These are phyloP conservation scores for Nomada ferruginata DNA, from an alignment of 2,888 invertebrate genomes.

Conservation along the genomic window DNA sequence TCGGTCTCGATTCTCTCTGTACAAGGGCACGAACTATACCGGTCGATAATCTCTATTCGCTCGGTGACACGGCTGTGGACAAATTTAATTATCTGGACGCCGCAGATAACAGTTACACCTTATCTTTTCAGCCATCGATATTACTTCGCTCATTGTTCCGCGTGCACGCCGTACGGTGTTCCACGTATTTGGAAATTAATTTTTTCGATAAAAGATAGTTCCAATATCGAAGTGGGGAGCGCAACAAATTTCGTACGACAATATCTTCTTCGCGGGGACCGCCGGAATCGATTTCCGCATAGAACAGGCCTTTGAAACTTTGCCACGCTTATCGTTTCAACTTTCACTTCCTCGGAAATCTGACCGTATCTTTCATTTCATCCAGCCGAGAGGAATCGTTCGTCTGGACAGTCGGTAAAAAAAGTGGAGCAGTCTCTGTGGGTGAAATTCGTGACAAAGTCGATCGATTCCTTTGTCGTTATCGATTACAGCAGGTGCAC, in stretches of 20 bases:
- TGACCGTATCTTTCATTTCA: not conserved
- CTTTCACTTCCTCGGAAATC: too few species aligned
- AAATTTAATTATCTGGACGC: conserved; percentile 53
- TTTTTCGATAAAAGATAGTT: not conserved
- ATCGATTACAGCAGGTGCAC: conserved; percentile 62
- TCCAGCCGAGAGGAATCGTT: not conserved
- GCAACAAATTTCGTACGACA: too few species aligned
- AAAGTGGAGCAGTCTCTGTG: conserved; percentile 18
- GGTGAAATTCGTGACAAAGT: conserved; percentile 4
- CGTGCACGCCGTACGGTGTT: not conserved
- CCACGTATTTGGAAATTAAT: not conserved
- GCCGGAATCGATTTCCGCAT: too few species aligned
- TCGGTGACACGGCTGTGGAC: conserved; percentile 27
- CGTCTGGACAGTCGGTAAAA: too few species aligned
- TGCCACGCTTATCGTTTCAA: too few species aligned
- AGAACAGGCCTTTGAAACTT: too few species aligned
- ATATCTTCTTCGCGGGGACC: too few species aligned
- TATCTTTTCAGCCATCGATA: conserved; percentile 13
- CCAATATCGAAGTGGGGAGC: too few species aligned
- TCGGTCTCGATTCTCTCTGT: not conserved
- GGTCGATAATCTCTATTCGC: conserved; percentile 50
- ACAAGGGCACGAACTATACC: not conserved
- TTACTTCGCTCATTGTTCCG: not conserved
- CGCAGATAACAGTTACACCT: conserved; percentile 43
- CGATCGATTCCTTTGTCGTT: conserved; percentile 47